Evolutionary conservation across 2,113 vertebrate species (phyloP).

Genomic region (Myotis yumanensis): DNA sequence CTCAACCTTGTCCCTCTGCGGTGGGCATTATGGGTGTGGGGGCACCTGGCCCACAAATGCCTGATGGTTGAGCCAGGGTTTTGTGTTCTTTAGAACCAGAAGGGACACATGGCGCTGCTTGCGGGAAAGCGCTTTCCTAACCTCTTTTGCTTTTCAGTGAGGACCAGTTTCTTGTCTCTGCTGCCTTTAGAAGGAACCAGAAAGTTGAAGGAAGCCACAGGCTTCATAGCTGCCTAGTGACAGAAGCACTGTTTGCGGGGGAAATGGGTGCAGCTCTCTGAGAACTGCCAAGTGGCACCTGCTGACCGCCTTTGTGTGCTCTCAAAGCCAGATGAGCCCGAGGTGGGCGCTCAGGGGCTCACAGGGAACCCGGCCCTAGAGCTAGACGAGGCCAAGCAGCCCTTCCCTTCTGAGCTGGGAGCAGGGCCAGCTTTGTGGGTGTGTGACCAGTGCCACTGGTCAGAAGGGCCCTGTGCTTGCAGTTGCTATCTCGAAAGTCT

Average conservation of each 20-base stretch:
- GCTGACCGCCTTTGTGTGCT: not conserved
- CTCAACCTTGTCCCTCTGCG: not conserved
- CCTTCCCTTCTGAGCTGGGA: not conserved
- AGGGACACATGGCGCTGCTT: not conserved
- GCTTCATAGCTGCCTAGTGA: conserved; percentile 21
- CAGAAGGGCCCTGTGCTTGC: not conserved
- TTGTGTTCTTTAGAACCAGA: conserved; percentile 14
- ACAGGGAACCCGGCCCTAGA: not conserved
- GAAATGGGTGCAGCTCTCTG: not conserved
- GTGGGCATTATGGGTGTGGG: not conserved
- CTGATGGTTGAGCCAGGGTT: not conserved
- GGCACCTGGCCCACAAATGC: not conserved
- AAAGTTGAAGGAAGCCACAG: not conserved
- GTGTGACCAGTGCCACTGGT: not conserved
- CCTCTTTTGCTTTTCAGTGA: not conserved
- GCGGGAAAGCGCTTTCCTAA: conserved; percentile 27
- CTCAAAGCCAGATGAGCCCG: not conserved
- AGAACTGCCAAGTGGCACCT: not conserved
- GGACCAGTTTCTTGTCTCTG: conserved; percentile 1
- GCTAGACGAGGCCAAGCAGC: accelerated
- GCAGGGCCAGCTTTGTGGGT: not conserved
- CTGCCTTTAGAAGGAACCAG: conserved; percentile 65
- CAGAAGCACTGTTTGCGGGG: not conserved
- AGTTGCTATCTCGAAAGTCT: not conserved
- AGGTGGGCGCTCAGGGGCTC: not conserved